A percentile compares a stretch with the other conserved stretches of the same genome.
Conservation (phyloP, 2,797 vertebrate species). For the Sitta carolinensis region DNA sequence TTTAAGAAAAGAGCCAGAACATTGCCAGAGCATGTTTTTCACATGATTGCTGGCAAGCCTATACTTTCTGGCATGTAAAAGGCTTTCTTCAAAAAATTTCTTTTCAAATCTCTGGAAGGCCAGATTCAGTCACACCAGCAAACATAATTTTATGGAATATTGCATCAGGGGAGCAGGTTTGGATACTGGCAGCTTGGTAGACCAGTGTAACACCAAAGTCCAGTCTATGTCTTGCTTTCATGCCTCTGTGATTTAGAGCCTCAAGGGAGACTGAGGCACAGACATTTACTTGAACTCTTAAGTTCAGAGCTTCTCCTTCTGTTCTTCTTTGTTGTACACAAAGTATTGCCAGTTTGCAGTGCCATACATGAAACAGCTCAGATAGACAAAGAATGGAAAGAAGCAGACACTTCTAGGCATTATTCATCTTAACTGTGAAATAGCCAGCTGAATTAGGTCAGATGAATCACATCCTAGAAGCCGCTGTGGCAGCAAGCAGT, state of each 20-base stretch:
- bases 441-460: constrained; percentile 17
- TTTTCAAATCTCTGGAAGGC: not conserved
- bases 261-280: not conserved
- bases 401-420: not conserved
- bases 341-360: not conserved
- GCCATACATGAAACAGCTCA: not conserved
- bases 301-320: not conserved
- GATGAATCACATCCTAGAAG: constrained; percentile 23
- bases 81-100: not conserved
- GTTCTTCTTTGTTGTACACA: not conserved
- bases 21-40: not conserved
- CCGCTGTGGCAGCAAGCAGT: not conserved
- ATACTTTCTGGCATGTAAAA: not conserved
- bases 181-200: not conserved
- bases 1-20: not conserved
- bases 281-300: not conserved
- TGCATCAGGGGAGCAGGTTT: not conserved
- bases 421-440: constrained; percentile 5
- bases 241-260: not conserved
- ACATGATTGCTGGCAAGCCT: not conserved
- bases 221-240: not conserved
- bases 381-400: not conserved
- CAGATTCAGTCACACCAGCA: not conserved
- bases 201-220: not conserved
- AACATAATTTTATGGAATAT: not conserved